Conservation (phyloP, 2,797 vertebrate species). For the Sphenodon punctatus region DNA sequence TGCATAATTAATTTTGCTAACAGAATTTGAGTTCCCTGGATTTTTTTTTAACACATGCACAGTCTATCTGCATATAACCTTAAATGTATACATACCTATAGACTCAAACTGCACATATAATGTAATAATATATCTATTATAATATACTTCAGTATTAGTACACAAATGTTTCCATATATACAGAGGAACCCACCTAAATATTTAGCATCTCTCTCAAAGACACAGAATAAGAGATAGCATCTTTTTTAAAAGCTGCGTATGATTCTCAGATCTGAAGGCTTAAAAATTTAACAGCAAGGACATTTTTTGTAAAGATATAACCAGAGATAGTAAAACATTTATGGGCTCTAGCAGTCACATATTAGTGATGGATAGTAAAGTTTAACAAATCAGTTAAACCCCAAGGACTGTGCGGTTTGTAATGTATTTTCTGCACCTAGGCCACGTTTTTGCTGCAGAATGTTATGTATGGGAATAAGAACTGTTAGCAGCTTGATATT, state of each 20-base stretch:
- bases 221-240: no score
- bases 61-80: no score
- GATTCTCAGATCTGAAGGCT: not conserved
- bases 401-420: not conserved
- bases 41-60: no score
- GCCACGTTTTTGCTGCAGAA: not conserved
- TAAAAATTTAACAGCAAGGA: not conserved
- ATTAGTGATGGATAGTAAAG: not conserved
- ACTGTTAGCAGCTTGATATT: conserved; percentile 9
- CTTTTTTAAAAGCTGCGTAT: not conserved
- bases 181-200: no score
- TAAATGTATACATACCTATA: no score
- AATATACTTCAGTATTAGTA: no score
- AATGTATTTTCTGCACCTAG: not conserved
- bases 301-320: not conserved
- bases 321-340: not conserved
- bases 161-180: no score
- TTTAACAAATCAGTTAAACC: conserved; percentile 17
- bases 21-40: no score
- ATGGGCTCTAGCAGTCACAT: not conserved
- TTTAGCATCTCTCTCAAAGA: no score
- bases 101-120: no score
- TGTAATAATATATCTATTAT: no score
- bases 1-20: no score
- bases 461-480: not conserved